Evolutionary conservation across 1,140 invertebrate species (phyloP), one percentile per base, ranked within the genome.

Genomic region (Aphaenogaster rudis): DNA sequence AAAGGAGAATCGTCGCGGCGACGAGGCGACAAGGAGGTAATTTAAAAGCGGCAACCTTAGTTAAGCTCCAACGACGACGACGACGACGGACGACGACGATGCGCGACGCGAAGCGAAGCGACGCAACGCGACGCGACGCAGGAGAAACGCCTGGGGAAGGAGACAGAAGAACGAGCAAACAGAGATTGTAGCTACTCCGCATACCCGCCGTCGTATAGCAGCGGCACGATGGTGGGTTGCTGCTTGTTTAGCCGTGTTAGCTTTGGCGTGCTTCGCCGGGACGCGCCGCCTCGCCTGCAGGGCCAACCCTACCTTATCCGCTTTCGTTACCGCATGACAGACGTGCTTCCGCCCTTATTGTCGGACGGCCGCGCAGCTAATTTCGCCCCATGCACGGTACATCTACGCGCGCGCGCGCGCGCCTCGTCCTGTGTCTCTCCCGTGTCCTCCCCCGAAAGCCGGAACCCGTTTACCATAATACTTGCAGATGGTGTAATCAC

Each of bases 161-260:
- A 42, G 59, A 52, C 36, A 78, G 28, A 61, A 50, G 61, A 52
- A 80, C 79, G 72, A 90, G 79, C 88, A 90, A 88, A 90, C 86
- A 71, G 54, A 78, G 80, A 87, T 90, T 66, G 86, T 50, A 84
- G 81, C 71, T 76, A 71, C 71, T 67, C 72, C 72, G 88, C 78
- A 90, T 89, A 69, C 78, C 50, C 88, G 80, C 84, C 79, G 76
- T 76, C 42, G 80, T 76, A 84, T 39, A 76, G 69, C 80, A 59
- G 63, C 64, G 13, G 85, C 76, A 81, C 78, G 66, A 87, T 72
- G 57, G 69, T 57, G 80, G 64, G 88, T 88, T 88, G 72, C 77
- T 90, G 88, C 86, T 91, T 91, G 86, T 90, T 91, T 88, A 91
- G 86, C 71, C 61, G 71, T 90, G 89, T 91, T 90, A 82, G 86